These are phyloP conservation scores for Lagria hirta DNA, from an alignment of 2,888 invertebrate species.

Conservation along the genomic window DNA sequence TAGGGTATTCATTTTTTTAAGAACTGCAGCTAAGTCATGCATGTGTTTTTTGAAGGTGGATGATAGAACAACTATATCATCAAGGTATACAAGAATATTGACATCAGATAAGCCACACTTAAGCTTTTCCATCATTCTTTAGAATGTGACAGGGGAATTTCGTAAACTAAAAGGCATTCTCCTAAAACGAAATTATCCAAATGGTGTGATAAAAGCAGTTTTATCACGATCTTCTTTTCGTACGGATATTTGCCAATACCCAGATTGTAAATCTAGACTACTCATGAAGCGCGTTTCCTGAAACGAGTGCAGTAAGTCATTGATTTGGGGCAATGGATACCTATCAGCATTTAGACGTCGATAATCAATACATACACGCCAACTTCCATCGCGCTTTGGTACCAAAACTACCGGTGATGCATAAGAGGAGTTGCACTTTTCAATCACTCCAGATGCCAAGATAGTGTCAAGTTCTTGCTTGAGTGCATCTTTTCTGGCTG, in stretches of 20 bases:
- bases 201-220: constrained; percentile 27
- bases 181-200: constrained; percentile 10
- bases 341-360: constrained; percentile 28
- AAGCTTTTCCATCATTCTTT: constrained; percentile 35
- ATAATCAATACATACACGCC: constrained; percentile 30
- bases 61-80: constrained; percentile 36
- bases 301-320: constrained; percentile 29
- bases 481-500: too few species aligned
- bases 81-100: constrained; percentile 33
- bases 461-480: too few species aligned
- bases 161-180: constrained; percentile 35
- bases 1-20: constrained; percentile 26
- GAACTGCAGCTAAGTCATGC: constrained; percentile 28
- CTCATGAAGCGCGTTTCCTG: constrained; percentile 16
- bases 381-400: constrained; percentile 25
- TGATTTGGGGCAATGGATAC: constrained; percentile 33
- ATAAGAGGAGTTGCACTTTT: too few species aligned
- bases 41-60: constrained; percentile 31
- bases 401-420: too few species aligned
- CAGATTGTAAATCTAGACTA: constrained; percentile 27
- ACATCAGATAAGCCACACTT: constrained; percentile 27
- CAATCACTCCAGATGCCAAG: too few species aligned
- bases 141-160: constrained; percentile 37
- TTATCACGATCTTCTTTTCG: constrained; percentile 22
- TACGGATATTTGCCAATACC: constrained; percentile 26